phyloP scores from a whole-genome alignment of 2,797 vertebrate genomes.

The Selene dorsalis region DNA sequence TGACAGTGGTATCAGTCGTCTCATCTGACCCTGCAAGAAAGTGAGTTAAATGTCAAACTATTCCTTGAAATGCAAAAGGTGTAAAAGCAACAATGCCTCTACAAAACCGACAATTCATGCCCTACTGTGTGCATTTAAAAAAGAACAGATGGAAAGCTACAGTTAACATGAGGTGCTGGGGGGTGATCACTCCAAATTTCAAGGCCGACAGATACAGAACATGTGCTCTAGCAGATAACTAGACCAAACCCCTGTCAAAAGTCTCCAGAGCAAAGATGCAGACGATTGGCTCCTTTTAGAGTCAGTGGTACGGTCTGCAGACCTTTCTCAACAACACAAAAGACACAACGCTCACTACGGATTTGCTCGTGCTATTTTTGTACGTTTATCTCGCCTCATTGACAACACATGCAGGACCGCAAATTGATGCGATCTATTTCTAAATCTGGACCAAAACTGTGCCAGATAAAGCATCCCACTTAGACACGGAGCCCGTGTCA shows the following conservation, averaged over 20 bases:
- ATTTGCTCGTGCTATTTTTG: constrained; percentile 44
- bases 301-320: constrained; percentile 21
- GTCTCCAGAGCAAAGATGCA: constrained; percentile 46
- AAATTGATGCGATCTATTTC: constrained; percentile 63
- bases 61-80: constrained; percentile 2
- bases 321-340: constrained; percentile 34
- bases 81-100: not conserved
- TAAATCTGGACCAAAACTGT: constrained; percentile 67
- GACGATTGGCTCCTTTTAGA: constrained; percentile 42
- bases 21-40: not conserved
- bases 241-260: constrained; percentile 42
- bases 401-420: constrained; percentile 48
- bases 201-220: constrained; percentile 36
- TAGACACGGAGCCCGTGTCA: constrained; percentile 46
- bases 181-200: constrained; percentile 24
- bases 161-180: constrained; percentile 8
- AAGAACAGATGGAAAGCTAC: constrained; percentile 3
- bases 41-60: not conserved
- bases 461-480: constrained; percentile 64
- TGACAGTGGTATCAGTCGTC: not conserved
- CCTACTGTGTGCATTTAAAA: not conserved
- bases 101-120: not conserved
- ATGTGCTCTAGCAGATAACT: constrained; percentile 49
- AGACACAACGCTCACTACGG: constrained; percentile 30
- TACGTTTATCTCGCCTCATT: constrained; percentile 50